Percentiles rank a stretch among this genome's conserved stretches.
Conservation (phyloP, 2,888 invertebrate species). For the Cephus rjabovi region DNA sequence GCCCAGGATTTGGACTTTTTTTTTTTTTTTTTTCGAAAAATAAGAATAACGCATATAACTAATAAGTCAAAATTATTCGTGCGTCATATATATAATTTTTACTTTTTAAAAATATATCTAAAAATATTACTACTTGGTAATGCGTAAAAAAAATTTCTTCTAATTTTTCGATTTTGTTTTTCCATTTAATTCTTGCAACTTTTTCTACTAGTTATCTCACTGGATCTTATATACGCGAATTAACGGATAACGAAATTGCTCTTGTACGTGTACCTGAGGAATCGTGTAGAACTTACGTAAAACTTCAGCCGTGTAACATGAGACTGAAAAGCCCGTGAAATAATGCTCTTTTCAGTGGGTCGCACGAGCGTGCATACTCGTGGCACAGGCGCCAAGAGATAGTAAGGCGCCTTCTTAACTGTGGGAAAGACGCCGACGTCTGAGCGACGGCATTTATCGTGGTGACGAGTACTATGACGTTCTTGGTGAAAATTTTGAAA, state of each 20-base stretch:
- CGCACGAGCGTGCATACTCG: slow-evolving; percentile 2
- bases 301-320: slow-evolving; percentile 37
- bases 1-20: not conserved
- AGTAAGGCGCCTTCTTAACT: slow-evolving; percentile 57
- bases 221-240: not conserved
- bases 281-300: not conserved
- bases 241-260: not conserved
- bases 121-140: not conserved
- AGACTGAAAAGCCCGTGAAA: slow-evolving; percentile 52
- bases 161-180: not conserved
- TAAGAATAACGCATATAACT: not conserved
- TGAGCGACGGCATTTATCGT: slow-evolving; percentile 13
- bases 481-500: not conserved
- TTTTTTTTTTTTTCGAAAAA: not conserved
- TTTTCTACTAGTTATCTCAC: not conserved
- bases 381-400: slow-evolving; percentile 53
- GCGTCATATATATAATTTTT: not conserved
- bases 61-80: not conserved
- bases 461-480: slow-evolving; percentile 2
- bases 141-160: too few species aligned
- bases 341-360: slow-evolving; percentile 46
- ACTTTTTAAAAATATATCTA: not conserved
- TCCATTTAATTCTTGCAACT: not conserved
- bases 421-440: slow-evolving; percentile 58
- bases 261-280: not conserved